Percentiles rank a stretch among this genome's conserved stretches.
Conservation (phyloP, 2,888 invertebrate species). For the Carcina quercana region DNA sequence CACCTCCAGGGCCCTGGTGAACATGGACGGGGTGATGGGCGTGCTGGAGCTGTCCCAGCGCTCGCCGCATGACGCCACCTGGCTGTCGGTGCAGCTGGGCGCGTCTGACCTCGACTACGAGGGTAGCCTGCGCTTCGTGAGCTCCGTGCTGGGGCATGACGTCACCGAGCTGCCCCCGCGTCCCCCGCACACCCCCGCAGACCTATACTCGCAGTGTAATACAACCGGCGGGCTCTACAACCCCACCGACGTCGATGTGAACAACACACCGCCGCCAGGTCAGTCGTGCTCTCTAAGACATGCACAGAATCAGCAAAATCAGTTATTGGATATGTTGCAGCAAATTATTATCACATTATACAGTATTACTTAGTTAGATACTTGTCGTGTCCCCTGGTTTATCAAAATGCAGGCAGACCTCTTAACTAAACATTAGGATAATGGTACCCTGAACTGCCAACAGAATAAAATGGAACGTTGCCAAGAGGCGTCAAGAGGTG, state of each 20-base stretch:
- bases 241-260: constrained; percentile 77
- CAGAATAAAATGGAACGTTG: too few species aligned
- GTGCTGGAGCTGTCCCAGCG: constrained; percentile 84
- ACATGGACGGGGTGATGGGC: constrained; percentile 87
- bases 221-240: constrained; percentile 85
- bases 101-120: constrained; percentile 79
- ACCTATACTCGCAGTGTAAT: constrained; percentile 74
- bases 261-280: constrained; percentile 79
- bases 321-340: too few species aligned
- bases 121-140: constrained; percentile 82
- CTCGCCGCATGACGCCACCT: constrained; percentile 89
- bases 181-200: constrained; percentile 33
- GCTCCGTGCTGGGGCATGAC: constrained; percentile 81
- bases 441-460: too few species aligned
- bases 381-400: too few species aligned
- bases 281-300: too few species aligned
- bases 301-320: too few species aligned
- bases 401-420: too few species aligned
- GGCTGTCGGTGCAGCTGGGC: constrained; percentile 80
- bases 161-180: constrained; percentile 81
- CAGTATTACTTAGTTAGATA: too few species aligned
- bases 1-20: constrained; percentile 77
- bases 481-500: too few species aligned
- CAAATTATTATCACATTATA: too few species aligned
- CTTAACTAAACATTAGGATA: too few species aligned